Conservation (phyloP, 2,113 vertebrate species). For the Labrus mixtus region DNA sequence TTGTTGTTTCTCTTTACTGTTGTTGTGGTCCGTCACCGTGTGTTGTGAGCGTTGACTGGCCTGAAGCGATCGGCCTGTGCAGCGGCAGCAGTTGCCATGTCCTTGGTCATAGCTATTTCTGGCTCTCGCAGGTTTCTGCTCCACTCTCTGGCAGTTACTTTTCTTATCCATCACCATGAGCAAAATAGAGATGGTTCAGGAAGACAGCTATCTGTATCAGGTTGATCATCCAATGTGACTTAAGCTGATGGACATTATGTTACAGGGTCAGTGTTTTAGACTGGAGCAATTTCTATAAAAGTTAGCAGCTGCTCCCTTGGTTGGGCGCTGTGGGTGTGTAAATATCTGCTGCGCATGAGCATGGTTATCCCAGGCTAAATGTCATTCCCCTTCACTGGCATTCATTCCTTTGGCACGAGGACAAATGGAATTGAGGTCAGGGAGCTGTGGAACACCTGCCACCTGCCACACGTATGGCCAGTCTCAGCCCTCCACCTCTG, state of each 20-base stretch:
- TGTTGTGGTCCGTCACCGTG: constrained; percentile 27
- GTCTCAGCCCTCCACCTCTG: constrained; percentile 39
- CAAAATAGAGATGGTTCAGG: constrained; percentile 33
- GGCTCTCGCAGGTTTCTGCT: constrained; percentile 46
- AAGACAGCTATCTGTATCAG: constrained; percentile 46
- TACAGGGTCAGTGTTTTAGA: constrained; percentile 29
- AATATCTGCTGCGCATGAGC: constrained; percentile 9
- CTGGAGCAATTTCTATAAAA: constrained; percentile 14
- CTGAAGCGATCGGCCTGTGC: constrained; percentile 35
- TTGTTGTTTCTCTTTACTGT: constrained; percentile 60
- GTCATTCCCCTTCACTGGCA: constrained; percentile 57
- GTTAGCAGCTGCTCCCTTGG: constrained; percentile 33
- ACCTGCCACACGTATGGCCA: constrained; percentile 37
- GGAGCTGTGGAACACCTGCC: constrained; percentile 58
- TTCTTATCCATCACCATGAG: constrained; percentile 49
- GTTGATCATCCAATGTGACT: constrained; percentile 41
- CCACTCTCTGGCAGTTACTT: constrained; percentile 40
- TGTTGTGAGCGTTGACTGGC: constrained; percentile 33
- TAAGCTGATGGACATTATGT: constrained; percentile 40
- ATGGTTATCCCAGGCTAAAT: constrained; percentile 38
- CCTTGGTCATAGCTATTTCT: constrained; percentile 65
- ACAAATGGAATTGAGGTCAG: constrained; percentile 71
- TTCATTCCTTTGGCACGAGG: constrained; percentile 54
- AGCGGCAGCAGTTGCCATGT: constrained; percentile 49
- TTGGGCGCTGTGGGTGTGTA: constrained; percentile 8